Conservation (phyloP, 1,140 invertebrate species). For the Hycleus cichorii region DNA sequence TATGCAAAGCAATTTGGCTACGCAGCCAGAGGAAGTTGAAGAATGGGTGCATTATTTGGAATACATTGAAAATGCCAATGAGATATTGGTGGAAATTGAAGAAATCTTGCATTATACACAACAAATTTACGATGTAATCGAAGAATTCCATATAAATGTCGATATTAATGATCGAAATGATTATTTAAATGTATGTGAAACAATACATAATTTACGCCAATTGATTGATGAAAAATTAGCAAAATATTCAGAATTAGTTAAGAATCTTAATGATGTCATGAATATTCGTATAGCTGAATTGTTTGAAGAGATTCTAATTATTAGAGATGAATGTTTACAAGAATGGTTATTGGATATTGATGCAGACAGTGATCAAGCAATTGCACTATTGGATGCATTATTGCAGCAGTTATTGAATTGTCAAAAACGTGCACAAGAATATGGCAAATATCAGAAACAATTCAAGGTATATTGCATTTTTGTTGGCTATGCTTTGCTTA, state of each 20-base stretch:
- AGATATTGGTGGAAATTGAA: constrained; percentile 57
- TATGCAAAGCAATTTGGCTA: constrained; percentile 52
- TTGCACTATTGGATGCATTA: constrained; percentile 54
- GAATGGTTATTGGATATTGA: constrained; percentile 62
- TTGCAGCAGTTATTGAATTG: constrained; percentile 52
- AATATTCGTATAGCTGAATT: constrained; percentile 47
- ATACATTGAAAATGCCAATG: constrained; percentile 57
- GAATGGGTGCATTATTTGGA: constrained; percentile 62
- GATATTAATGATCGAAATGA: constrained; percentile 32
- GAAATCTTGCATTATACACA: constrained; percentile 58
- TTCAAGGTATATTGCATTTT: constrained; percentile 50
- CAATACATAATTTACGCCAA: constrained; percentile 44
- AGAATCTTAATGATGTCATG: constrained; percentile 52
- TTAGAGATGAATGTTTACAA: constrained; percentile 56
- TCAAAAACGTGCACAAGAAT: constrained; percentile 58
- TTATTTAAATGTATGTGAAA: constrained; percentile 41
- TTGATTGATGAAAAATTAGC: constrained; percentile 49
- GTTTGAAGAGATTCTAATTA: constrained; percentile 57
- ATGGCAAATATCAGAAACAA: constrained; percentile 59
- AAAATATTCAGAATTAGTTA: constrained; percentile 47
- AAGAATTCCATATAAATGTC: constrained; percentile 57
- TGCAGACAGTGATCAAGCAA: constrained; percentile 58
- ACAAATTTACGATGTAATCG: constrained; percentile 64
- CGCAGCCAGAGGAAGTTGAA: constrained; percentile 53
- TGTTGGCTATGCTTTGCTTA: too few species aligned